Evolutionary conservation across 2,113 vertebrate genomes (phyloP), one percentile per base, ranked within the genome.

Genomic region (Hirundichthys speculiger): DNA sequence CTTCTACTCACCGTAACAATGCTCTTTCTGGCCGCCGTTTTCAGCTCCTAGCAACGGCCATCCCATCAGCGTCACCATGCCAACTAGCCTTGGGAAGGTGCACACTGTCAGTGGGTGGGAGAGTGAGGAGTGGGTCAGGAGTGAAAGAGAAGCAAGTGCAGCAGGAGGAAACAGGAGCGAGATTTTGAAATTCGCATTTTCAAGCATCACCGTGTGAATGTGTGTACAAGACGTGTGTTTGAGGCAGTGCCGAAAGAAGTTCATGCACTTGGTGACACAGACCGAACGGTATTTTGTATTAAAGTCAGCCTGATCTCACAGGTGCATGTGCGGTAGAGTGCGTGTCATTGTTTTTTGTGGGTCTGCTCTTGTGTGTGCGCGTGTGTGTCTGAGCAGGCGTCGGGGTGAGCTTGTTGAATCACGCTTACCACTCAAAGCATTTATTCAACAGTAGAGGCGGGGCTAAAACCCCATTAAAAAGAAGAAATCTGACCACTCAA

Each of bases 1-100:
- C 93, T 98, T 78, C 94, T 96, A 53, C 78, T 98, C 84, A 96
- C 96, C 4, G 89, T 97, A 90, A 94, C 93, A 2, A 92, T 94
- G 41, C 93, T 98, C 83, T 93, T 97, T 79, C 92, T 98, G 74
- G 92, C 94, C 86, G 85, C 92, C 0, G 91, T 97, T 55, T 82
- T 94, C 77, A 91, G 96, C 82, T 98, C 97, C 93, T 99, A 98
- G 96, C 94, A 90, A 88, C 70, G 69, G 79, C 82, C 82, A 77
- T 83, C 75, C 64, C 81, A 78, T 81, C 73, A 70, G 79, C 56
- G 41, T 83, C 84, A 53, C 83, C 88, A 86, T 83, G 88, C 88
- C 90, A 87, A 82, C 84, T 69, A 88, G 89, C 88, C 89, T 86
- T 87, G 84, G 77, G 78, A 85, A 78, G 81, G 78, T 80, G 78